Conservation (phyloP, 2,797 vertebrate species). For the Zenarchopterus dispar region DNA sequence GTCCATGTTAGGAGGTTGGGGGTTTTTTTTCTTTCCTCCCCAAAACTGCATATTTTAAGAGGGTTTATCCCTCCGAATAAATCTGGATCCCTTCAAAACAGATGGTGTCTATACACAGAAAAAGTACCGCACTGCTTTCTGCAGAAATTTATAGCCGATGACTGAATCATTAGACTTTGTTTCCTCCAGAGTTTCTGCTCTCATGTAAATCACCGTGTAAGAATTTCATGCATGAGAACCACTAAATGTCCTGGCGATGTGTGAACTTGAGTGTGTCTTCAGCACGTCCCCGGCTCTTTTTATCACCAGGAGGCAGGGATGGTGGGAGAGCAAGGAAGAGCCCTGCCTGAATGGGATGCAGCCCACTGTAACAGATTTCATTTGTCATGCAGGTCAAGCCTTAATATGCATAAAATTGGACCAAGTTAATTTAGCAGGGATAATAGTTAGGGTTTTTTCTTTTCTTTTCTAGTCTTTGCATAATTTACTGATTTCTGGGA, state of each 20-base stretch:
- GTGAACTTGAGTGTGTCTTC: conserved; percentile 42
- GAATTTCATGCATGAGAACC: conserved; percentile 22
- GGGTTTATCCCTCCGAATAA: conserved; percentile 15
- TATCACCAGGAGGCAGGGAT: too few species aligned
- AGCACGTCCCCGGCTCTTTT: neutral
- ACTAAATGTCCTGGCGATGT: conserved; percentile 28
- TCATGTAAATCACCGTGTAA: conserved; percentile 28
- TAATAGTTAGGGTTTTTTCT: conserved; percentile 4
- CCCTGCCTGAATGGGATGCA: too few species aligned
- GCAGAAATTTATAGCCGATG: conserved; percentile 28
- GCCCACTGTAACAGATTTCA: conserved; percentile 5
- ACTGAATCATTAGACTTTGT: conserved; percentile 27
- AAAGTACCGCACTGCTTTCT: conserved; percentile 45
- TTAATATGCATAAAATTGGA: conserved; percentile 32
- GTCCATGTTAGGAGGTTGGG: neutral
- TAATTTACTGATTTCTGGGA: conserved; percentile 21
- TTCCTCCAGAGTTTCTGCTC: conserved; percentile 25
- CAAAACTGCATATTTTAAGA: neutral
- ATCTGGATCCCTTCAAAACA: conserved; percentile 14
- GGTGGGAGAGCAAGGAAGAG: too few species aligned
- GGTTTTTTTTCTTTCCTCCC: neutral
- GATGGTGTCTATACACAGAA: conserved; percentile 16
- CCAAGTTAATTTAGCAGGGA: conserved; percentile 19
- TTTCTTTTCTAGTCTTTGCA: neutral
- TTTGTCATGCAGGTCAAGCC: conserved; percentile 34